phyloP scores from a whole-genome alignment of 2,113 vertebrate species.

The Lasiurus borealis region DNA sequence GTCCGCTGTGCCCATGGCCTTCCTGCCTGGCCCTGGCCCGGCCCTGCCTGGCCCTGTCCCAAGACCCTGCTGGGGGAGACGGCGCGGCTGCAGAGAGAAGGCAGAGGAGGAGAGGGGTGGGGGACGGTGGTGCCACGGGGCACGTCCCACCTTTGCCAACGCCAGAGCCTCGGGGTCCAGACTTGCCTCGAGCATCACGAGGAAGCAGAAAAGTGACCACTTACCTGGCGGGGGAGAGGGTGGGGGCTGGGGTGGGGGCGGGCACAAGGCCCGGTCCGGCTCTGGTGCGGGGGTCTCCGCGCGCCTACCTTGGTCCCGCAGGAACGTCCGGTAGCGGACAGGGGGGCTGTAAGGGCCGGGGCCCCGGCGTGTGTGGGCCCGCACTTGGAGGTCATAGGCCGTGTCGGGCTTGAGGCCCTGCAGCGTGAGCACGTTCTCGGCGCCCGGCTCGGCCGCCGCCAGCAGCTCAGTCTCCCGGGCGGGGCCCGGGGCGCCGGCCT shows the following conservation, averaged over 20 bases:
- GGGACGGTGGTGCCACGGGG: conserved; percentile 49
- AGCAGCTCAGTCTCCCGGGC: conserved; percentile 92
- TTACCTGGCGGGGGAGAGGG: conserved; percentile 74
- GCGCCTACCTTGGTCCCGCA: conserved; percentile 97
- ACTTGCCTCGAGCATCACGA: conserved; percentile 66
- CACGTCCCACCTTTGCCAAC: conserved; percentile 77
- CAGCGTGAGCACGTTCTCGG: conserved; percentile 93
- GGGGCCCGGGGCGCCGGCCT: conserved; percentile 87
- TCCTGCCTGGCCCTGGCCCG: conserved; percentile 79
- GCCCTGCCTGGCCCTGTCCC: conserved; percentile 80
- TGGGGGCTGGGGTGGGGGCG: conserved; percentile 60
- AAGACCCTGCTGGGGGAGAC: conserved; percentile 58
- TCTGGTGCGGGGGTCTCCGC: conserved; percentile 81
- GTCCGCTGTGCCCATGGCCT: conserved; percentile 67
- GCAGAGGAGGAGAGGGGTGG: conserved; percentile 42
- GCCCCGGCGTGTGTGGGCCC: conserved; percentile 98
- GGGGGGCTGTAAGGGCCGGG: conserved; percentile 98
- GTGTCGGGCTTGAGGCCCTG: conserved; percentile 96
- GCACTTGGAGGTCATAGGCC: conserved; percentile 97
- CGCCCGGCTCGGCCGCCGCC: conserved; percentile 86
- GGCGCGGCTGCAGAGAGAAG: conserved; percentile 78
- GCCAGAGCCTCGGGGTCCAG: conserved; percentile 71
- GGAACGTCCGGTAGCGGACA: conserved; percentile 97
- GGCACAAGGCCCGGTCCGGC: conserved; percentile 59
- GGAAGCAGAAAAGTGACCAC: conserved; percentile 76